A percentile compares a stretch with the other conserved stretches of the same genome.
Evolutionary conservation across 2,113 vertebrate genomes (phyloP).

Genomic region (Cephalopterus ornatus): DNA sequence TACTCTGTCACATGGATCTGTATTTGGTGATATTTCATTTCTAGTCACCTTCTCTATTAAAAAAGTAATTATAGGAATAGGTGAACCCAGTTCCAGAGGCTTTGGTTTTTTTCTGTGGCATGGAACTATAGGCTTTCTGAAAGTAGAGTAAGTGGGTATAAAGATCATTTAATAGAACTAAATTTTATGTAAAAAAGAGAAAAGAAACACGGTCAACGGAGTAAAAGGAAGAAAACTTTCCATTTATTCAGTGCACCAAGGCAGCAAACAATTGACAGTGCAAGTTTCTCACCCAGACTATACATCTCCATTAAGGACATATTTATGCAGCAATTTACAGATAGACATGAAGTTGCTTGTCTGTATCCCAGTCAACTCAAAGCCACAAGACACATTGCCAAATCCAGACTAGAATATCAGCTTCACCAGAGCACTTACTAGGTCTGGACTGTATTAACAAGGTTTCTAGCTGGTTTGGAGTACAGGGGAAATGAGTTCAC

Average conservation of each 20-base stretch:
- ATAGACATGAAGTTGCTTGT: background rate
- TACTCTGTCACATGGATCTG: background rate
- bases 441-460: background rate
- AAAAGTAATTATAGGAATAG: background rate
- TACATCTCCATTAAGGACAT: background rate
- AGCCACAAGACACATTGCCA: accelerated
- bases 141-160: background rate
- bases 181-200: background rate
- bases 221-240: background rate
- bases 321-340: background rate
- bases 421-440: background rate
- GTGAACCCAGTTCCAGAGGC: background rate
- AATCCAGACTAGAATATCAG: background rate
- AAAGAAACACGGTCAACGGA: background rate
- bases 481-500: accelerated
- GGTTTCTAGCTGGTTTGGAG: background rate
- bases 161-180: background rate
- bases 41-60: background rate
- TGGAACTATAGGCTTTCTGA: background rate
- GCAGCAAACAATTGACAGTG: background rate
- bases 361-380: background rate
- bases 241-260: background rate
- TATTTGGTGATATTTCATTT: background rate
- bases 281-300: background rate
- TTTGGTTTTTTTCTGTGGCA: background rate